Base-by-base conservation (phyloP, 2,888 invertebrate genomes). In the Drosophila sordidula region DNA sequence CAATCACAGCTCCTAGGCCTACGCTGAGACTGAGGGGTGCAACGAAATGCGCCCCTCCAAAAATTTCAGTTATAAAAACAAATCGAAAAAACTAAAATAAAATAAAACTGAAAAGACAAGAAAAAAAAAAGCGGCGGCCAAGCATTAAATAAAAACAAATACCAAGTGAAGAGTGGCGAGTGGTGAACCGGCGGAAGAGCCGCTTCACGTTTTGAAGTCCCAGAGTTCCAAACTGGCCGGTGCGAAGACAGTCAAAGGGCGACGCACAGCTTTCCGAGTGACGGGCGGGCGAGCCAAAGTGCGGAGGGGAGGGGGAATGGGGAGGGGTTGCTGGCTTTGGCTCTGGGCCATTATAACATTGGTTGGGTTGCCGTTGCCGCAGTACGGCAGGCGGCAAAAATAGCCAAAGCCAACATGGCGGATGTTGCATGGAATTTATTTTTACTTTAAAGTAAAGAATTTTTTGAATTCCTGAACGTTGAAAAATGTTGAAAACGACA, bases 361-460 rank as follows among this genome's bases (percentile, higher is more conserved):
- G 67, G 78, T 58, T 61, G 58, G 69, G 64, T 57, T 34, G 34
- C 46, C 45, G 62, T 41, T 55, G 59, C 50, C 57, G 70, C 75
- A 57, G 59, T 12, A 34, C 77, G 69, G 68, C 58, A 65, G 57
- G 84, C 80, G 86, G 80, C 80, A 80, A 85, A 85, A 80, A 80
- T 80, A 80, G 80, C 86, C 82, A 82, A 80, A 80, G 86, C 82
- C 85, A 84, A 87, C 83, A 87, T 83, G 85, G 87, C 87, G 85
- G 85, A 84, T 83, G 87, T 84, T 81, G 85, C 81, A 83, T 87
- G 83, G 83, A 83, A 83, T 83, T 87, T 83, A 87, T 87, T 83
- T 87, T 83, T 83, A 85, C 87, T 84, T 83, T 83, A 87, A 83
- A 83, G 85, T 87, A 84, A 87, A 84, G 82, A 83, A 83, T 83